Evolutionary conservation across 2,888 invertebrate species (phyloP).

Genomic region (Leptopilina myrica): DNA sequence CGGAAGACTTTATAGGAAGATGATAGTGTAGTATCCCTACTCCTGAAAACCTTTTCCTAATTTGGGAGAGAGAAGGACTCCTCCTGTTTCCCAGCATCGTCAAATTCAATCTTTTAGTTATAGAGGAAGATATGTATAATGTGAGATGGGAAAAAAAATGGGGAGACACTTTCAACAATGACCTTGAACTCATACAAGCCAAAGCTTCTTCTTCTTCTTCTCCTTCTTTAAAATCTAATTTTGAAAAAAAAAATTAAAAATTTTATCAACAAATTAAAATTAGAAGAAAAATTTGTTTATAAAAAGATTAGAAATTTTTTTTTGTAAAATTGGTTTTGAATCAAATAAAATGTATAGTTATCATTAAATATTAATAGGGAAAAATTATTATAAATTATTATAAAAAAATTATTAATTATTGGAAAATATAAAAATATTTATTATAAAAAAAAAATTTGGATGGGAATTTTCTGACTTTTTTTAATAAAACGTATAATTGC

Average conservation of each 20-base stretch:
- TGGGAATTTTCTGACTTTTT: too few species aligned
- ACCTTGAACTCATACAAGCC: conserved; percentile 23
- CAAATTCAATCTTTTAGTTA: not conserved
- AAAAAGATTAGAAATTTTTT: too few species aligned
- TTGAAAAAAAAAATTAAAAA: not conserved
- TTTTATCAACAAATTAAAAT: too few species aligned
- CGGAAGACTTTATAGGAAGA: conserved; percentile 31
- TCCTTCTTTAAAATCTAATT: not conserved
- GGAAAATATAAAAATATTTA: too few species aligned
- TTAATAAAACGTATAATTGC: too few species aligned
- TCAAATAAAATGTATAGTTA: too few species aligned
- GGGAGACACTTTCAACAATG: conserved; percentile 7
- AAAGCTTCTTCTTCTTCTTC: not conserved
- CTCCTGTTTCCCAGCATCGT: not conserved
- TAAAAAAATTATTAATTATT: too few species aligned
- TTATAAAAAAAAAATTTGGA: too few species aligned
- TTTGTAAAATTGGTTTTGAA: too few species aligned
- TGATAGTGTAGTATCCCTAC: conserved; percentile 36
- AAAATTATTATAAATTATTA: too few species aligned
- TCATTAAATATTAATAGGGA: too few species aligned
- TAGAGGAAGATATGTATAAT: not conserved
- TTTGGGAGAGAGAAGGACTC: conserved; percentile 37
- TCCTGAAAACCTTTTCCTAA: conserved; percentile 7
- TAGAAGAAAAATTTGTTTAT: too few species aligned
- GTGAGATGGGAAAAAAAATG: not conserved